Evolutionary conservation across 2,888 invertebrate genomes (phyloP), one percentile per base, ranked within the genome.

Genomic region (Xestobium rufovillosum): DNA sequence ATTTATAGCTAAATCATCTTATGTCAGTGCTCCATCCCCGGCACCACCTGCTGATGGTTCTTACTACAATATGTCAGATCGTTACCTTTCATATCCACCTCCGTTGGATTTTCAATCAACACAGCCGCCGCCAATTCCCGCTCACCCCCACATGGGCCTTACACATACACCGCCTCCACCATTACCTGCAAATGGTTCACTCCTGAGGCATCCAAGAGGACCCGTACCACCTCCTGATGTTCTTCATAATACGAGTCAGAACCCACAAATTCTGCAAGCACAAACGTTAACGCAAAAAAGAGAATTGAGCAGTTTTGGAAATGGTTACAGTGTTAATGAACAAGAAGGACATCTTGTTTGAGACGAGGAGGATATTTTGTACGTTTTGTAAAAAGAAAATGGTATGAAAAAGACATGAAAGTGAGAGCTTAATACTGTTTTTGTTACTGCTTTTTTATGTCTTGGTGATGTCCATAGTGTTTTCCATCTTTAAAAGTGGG

Each of bases 1-100:
- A n/a, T n/a, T n/a, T n/a, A 9, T 65, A 76, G 75, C 72, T 36
- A 76, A 77, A 65, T 69, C 72, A 26, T 74, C 72, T 47, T 76
- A 77, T 58, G 73, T 72, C 14, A 77, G 76, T 2, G 77, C 79
- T 23, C 75, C 76, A 41, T 80, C 83, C 39, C 82, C 83, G 25
- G 80, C 83, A 61, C 82, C 82, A 2, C 83, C 83, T 1, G 70
- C 82, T 16, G 83, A 83, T 56, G 84, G 83, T 31, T 80, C 83
- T 23, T 85, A 83, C 60, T 84, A 82, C 70, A 84, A 84, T 61
- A 83, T 83, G 78, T 82, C 83, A 2, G 83, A 84, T 43, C 70
- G 84, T 53, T 87, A 86, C 61, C 70, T 86, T 37, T 84, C 85
- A 1, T 86, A 85, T 65, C 85, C 86, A 17, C 84, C 85, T 0